These are phyloP conservation scores for Addax nasomaculatus DNA, from an alignment of 2,113 vertebrate species.

Conservation along the genomic window DNA sequence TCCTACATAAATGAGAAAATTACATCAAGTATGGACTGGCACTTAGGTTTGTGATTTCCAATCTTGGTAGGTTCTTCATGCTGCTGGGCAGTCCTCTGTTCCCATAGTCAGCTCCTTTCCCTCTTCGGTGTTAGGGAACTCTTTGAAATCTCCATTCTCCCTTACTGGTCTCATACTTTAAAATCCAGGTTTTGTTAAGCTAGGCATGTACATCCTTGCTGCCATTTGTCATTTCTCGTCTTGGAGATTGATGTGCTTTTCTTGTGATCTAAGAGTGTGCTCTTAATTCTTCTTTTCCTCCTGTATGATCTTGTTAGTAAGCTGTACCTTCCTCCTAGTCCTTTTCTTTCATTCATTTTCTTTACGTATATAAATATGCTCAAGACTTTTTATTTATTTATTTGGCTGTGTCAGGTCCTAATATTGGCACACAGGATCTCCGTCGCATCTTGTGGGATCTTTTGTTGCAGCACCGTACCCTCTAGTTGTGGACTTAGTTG, in stretches of 20 bases:
- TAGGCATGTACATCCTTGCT: not conserved
- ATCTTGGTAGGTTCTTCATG: not conserved
- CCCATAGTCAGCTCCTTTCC: not conserved
- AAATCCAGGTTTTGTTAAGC: not conserved
- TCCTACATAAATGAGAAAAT: not conserved
- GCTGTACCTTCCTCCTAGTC: not conserved
- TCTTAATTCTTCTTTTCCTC: not conserved
- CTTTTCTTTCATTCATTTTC: not conserved
- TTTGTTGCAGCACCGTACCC: not conserved
- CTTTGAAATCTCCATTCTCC: not conserved
- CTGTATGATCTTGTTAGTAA: not conserved
- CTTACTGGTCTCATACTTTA: not conserved
- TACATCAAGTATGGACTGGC: not conserved
- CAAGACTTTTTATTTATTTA: not conserved
- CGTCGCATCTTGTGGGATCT: not conserved
- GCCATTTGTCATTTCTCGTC: not conserved
- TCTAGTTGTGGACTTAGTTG: not conserved
- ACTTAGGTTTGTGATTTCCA: not conserved
- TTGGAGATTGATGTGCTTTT: not conserved
- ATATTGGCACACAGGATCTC: not conserved
- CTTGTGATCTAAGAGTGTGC: not conserved
- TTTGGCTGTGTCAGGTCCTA: not conserved
- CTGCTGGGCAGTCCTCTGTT: not conserved
- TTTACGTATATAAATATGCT: not conserved
- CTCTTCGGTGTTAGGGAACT: not conserved